Conservation (phyloP, 2,113 vertebrate species). For the Zapus hudsonius region DNA sequence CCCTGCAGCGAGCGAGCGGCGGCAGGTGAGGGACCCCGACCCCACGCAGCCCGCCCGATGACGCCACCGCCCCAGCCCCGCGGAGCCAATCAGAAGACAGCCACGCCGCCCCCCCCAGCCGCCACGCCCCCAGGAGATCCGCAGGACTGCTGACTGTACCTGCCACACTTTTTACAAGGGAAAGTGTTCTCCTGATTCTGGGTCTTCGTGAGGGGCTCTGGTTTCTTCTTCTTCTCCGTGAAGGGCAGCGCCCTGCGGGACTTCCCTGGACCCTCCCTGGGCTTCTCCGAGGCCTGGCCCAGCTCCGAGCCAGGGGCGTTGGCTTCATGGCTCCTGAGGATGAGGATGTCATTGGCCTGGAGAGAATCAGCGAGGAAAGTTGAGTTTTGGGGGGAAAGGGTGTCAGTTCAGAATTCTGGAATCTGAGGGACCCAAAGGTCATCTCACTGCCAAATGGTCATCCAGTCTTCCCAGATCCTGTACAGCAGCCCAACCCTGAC, state of each 20-base stretch:
- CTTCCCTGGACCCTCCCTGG: constrained; percentile 83
- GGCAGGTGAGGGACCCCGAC: neutral
- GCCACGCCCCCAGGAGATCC: neutral
- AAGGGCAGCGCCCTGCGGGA: constrained; percentile 82
- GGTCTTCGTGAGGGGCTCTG: constrained; percentile 85
- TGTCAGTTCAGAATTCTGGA: neutral
- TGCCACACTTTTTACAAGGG: constrained; percentile 99
- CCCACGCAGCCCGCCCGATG: neutral
- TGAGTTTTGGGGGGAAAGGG: neutral
- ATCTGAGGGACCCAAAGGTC: neutral
- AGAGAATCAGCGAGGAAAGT: constrained; percentile 7
- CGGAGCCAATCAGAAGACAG: constrained; percentile 42
- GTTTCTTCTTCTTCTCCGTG: constrained; percentile 82
- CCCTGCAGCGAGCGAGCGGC: constrained; percentile 79
- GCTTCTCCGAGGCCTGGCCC: constrained; percentile 80
- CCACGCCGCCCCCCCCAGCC: neutral
- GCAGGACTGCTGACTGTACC: no score
- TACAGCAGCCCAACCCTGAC: neutral
- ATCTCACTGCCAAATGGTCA: neutral
- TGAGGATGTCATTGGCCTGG: constrained; percentile 87
- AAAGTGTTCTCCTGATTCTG: constrained; percentile 93
- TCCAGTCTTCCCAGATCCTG: no score
- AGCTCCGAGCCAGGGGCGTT: constrained; percentile 61
- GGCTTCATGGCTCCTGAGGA: constrained; percentile 86
- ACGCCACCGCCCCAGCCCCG: constrained; percentile 50